Conservation (phyloP, 2,113 vertebrate genomes). For the Toxotes chatareus region DNA sequence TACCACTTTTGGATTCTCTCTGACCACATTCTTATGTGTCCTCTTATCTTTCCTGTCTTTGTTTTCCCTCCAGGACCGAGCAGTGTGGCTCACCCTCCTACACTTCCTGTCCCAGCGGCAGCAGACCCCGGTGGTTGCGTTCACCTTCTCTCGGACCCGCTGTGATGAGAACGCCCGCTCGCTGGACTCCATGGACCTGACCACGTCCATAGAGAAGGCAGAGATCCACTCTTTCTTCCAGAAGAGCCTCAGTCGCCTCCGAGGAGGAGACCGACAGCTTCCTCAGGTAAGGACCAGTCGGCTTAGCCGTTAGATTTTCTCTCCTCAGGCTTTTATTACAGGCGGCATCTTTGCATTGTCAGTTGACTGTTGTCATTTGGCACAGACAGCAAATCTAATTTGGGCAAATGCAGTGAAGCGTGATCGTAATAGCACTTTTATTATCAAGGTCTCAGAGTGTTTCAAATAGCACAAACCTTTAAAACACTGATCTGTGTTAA, state of each 20-base stretch:
- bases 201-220: slow-evolving; percentile 87
- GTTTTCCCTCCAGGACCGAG: slow-evolving; percentile 83
- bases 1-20: background rate
- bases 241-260: slow-evolving; percentile 91
- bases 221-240: slow-evolving; percentile 93
- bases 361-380: no score
- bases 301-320: background rate
- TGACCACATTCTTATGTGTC: background rate
- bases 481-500: no score
- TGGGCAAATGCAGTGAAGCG: no score
- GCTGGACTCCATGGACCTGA: slow-evolving; percentile 89
- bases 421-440: no score
- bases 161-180: slow-evolving; percentile 92
- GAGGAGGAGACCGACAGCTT: slow-evolving; percentile 90
- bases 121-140: slow-evolving; percentile 92
- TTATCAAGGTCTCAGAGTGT: no score
- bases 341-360: background rate
- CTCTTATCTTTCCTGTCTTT: background rate
- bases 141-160: slow-evolving; percentile 92
- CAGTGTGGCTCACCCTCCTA: slow-evolving; percentile 91
- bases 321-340: background rate
- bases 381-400: no score
- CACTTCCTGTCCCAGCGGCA: slow-evolving; percentile 88
- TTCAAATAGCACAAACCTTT: no score
- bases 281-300: slow-evolving; percentile 85